Conservation (phyloP, 1,140 invertebrate species). For the Aphelinus certus region DNA sequence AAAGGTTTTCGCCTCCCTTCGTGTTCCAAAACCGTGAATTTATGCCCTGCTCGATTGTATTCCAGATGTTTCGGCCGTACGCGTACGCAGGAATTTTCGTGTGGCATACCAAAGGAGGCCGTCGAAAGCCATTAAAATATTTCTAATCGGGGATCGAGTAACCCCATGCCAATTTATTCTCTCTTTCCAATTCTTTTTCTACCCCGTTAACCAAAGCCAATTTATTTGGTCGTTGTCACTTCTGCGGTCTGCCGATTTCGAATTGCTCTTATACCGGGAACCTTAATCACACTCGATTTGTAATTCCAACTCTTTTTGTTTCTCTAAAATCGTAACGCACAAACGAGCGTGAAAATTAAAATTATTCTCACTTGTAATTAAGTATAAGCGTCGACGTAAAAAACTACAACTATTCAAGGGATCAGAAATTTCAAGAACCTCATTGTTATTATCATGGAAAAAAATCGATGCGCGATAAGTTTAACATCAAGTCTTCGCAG, state of each 20-base stretch:
- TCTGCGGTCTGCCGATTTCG: neutral
- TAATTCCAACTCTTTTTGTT: conserved; percentile 10
- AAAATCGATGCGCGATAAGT: too few species aligned
- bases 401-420: too few species aligned
- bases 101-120: conserved; percentile 2
- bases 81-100: conserved; percentile 14
- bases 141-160: conserved; percentile 47
- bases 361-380: too few species aligned
- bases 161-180: neutral
- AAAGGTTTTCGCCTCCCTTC: neutral
- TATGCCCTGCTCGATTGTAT: conserved; percentile 8
- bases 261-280: too few species aligned
- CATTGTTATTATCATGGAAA: too few species aligned
- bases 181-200: conserved; percentile 32
- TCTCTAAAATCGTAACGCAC: conserved; percentile 26
- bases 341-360: too few species aligned
- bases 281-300: too few species aligned
- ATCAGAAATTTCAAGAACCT: too few species aligned
- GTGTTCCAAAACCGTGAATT: conserved; percentile 5
- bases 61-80: neutral
- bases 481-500: too few species aligned
- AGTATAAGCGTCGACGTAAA: too few species aligned
- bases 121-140: conserved; percentile 51
- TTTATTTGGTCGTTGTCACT: neutral
- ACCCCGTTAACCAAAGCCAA: neutral